Evolutionary conservation across 1,140 invertebrate species (phyloP).

Genomic region (Apolygus lucorum): DNA sequence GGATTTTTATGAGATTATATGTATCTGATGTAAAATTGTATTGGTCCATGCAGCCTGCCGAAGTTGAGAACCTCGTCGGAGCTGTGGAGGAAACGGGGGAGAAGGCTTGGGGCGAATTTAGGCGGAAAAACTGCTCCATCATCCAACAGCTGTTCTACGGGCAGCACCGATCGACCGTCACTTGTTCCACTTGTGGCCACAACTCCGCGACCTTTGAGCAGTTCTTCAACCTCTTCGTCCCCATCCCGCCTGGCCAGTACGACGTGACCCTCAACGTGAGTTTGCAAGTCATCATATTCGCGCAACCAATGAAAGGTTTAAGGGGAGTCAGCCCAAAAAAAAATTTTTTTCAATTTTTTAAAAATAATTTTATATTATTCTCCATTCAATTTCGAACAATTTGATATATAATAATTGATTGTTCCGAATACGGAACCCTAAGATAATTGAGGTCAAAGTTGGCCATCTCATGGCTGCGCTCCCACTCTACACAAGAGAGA

Average conservation of each 20-base stretch:
- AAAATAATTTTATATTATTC: slow-evolving; percentile 20
- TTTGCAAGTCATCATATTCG: too few relatives aligned
- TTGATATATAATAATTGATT: too few relatives aligned
- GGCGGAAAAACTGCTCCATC: slow-evolving; percentile 62
- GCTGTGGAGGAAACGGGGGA: slow-evolving; percentile 46
- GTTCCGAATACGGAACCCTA: too few relatives aligned
- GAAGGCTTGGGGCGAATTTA: slow-evolving; percentile 66
- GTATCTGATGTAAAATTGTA: too few relatives aligned
- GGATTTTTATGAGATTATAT: too few relatives aligned
- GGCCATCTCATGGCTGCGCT: too few relatives aligned
- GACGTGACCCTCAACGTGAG: slow-evolving; percentile 59
- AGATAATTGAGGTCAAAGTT: too few relatives aligned
- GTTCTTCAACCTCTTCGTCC: slow-evolving; percentile 80
- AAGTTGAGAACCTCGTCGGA: slow-evolving; percentile 32
- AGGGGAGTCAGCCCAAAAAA: too few relatives aligned
- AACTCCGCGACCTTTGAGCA: slow-evolving; percentile 79
- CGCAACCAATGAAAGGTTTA: slow-evolving; percentile 11
- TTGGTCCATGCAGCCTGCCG: too few relatives aligned
- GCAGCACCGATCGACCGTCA: slow-evolving; percentile 74
- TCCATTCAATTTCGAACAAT: too few relatives aligned
- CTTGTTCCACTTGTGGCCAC: slow-evolving; percentile 63
- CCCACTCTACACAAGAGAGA: too few relatives aligned
- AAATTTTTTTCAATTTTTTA: slow-evolving; percentile 6
- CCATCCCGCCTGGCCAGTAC: slow-evolving; percentile 52
- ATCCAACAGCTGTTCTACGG: slow-evolving; percentile 79